Evolutionary conservation across 2,888 invertebrate species (phyloP), one percentile per base, ranked within the genome.

Genomic region (Cyclophora albipunctata): DNA sequence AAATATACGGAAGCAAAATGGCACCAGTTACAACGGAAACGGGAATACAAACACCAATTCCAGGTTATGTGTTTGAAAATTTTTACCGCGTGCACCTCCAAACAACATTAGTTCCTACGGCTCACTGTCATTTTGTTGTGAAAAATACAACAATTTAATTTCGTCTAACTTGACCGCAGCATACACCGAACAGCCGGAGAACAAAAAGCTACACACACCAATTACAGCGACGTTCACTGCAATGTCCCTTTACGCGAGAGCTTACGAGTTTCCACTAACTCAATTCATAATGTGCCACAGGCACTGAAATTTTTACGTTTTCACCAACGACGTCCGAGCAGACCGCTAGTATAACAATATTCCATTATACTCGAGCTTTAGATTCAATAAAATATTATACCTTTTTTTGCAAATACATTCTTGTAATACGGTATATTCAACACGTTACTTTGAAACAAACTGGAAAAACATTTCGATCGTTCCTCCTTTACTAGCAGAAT

Each of bases 101-200:
- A 60, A 59, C 55, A 54, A 53, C 59, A 56, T 61, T 61, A 68
- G 53, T 57, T 51, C 52, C 49, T 54, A 48, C 71, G 69, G 71
- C 62, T 68, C 69, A 73, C 67, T 69, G 75, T 78, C 70, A 77
- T 84, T 84, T 78, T 74, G 78, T 74, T 76, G 75, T 73, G 71
- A 83, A 85, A 86, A 86, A 85, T 82, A 82, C 78, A 82, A 82
- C 81, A 85, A 84, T 84, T 85, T 86, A 84, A 87, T 87, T 87
- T 84, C 73, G 81, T 75, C 78, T 73, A 84, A 85, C 81, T 83
- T 82, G 73, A 78, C 81, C 80, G 71, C 75, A 59, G 72, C 76
- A 78, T 79, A 82, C 79, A 80, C 72, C 73, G 69, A 80, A 78
- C 73, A 70, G 71, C 66, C 69, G 64, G 70, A 69, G 71, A 70